Base-by-base conservation (phyloP, 2,113 vertebrate species). In the Lepisosteus oculatus region DNA sequence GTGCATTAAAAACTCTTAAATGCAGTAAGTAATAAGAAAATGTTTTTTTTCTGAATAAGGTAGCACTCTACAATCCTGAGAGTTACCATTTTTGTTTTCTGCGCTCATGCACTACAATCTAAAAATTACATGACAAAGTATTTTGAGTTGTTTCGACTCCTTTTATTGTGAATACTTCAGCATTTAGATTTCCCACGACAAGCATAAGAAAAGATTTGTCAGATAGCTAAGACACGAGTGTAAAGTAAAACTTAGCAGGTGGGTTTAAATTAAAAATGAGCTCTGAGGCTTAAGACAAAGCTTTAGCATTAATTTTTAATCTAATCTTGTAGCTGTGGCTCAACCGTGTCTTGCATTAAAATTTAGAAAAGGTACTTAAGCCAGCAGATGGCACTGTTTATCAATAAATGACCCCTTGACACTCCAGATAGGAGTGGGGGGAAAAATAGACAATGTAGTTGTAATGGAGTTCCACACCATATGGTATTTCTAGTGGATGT, bases 371-470 rank as follows among this genome's bases (percentile, higher is more conserved):
- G n/a, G 51, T 62, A 42, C 59, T 29, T 29, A 29, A 29, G 70
- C 84, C 85, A 85, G 86, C 81, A 76, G 87, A 81, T 83, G 87
- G 84, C 63, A 81, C 84, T 89, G 78, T 86, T 83, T 72, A 67
- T 70, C 74, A 72, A 61, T 74, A 54, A 77, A 86, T 79, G 61
- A 14, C 70, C 57, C 67, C 6, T 56, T 61, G 44, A 12, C 56
- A 8, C 51, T 57, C 47, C 3, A 1, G 11, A 59, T 4, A 12
- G 11, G n/a, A n/a, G 3, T 11, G 11, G 11, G 56, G 13, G 13
- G 56, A n/a, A 59, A 59, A 12, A 8, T 12, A 59, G 3, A 12
- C 15, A 55, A 43, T 68, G 59, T 65, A 54, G 64, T 65, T 69
- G 12, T 43, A 56, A n/a, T 67, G 45, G 70, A 66, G 55, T 62